Evolutionary conservation across 37 sponge, comb jelly and placozoan species (phyloP), one percentile per base, ranked within the genome.

Genomic region (Agelas oroides): DNA sequence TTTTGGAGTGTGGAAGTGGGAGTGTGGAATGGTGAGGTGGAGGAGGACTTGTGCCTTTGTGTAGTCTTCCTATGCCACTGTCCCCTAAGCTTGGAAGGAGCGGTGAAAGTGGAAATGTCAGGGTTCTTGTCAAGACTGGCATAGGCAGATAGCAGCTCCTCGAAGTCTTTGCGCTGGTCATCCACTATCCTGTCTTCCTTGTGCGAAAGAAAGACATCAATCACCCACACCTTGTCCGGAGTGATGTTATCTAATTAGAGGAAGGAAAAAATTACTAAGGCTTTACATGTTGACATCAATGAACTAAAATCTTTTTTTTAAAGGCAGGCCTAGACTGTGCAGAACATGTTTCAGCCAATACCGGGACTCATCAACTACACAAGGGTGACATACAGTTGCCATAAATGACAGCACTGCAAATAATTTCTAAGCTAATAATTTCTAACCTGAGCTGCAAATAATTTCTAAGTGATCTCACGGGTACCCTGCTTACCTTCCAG

Each of bases 141-240:
- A 60, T 84, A 86, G 16, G 62, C 52, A 5, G 53, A 25, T 19
- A n/a, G 34, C 33, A 80, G 33, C n/a, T 38, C 76, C 0, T 19
- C 11, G 39, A 35, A 64, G 54, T 80, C 52, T 37, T 54, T 71
- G 16, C 71, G 60, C 34, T 28, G 19, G 63, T 84, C 53, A 17
- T 13, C 12, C 3, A 61, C 55, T 0, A 56, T n/a, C 30, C 27
- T 62, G 28, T 55, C 66, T 37, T 87, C 84, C n/a, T 86, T 75
- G 39, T 25, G 38, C 11, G 79, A 57, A 36, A 84, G 79, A 76
- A 59, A 87, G 20, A 87, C 87, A n/a, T 83, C 84, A 14, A 87
- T n/a, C 18, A 91, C 82, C 91, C 91, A 87, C 41, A 92, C 86
- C 30, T 80, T 81, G 81, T 70, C 79, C 6, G 64, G 78, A 60